These are phyloP conservation scores for Argentina silus DNA, from an alignment of 2,797 vertebrate species.

Conservation along the genomic window DNA sequence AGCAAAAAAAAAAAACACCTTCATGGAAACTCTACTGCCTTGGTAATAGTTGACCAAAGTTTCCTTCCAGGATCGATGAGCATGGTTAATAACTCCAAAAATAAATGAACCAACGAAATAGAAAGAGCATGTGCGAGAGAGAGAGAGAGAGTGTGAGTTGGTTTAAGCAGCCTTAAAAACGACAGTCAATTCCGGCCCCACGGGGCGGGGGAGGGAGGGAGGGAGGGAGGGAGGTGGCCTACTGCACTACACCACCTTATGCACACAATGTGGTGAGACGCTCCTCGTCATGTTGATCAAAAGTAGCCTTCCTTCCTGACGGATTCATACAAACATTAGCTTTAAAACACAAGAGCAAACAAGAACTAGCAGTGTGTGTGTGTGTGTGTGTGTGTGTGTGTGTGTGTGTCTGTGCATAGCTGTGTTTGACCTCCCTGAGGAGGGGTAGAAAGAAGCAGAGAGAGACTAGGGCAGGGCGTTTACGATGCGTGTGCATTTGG, in stretches of 20 bases:
- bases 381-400: not conserved
- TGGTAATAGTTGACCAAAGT: constrained; percentile 41
- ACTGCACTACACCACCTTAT: not conserved
- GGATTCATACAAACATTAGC: not conserved
- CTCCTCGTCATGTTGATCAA: not conserved
- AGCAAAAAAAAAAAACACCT: not conserved
- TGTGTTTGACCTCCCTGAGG: not conserved
- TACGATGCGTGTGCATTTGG: constrained; percentile 28
- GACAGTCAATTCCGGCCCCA: not conserved
- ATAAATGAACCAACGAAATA: constrained; percentile 25
- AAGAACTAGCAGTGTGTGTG: not conserved
- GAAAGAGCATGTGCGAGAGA: not conserved
- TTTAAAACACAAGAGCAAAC: constrained; percentile 6
- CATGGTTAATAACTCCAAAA: constrained; percentile 32
- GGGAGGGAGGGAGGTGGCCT: not conserved
- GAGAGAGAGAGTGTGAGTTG: not conserved
- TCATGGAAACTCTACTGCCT: constrained; percentile 23
- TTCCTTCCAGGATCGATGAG: constrained; percentile 35
- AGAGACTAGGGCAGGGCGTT: constrained; percentile 7
- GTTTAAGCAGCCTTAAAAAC: not conserved
- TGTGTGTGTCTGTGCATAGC: not conserved
- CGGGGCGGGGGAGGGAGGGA: not conserved
- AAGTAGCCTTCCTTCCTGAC: not conserved
- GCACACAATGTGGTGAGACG: not conserved
- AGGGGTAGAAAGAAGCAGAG: not conserved